Conservation (phyloP, 1,140 invertebrate species). For the Drosophila orosa region DNA sequence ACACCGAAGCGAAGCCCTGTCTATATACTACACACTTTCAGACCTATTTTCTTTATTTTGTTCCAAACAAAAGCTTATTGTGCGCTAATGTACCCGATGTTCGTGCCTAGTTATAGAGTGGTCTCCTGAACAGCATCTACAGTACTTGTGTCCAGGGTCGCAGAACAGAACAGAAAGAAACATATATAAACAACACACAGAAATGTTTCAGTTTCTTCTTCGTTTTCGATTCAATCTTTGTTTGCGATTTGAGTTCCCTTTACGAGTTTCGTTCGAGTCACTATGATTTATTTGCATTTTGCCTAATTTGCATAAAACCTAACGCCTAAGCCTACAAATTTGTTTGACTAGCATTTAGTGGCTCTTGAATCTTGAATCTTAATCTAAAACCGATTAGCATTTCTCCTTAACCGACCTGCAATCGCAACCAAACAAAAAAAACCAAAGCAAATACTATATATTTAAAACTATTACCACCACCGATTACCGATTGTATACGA, state of each 20-base stretch:
- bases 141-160: constrained; percentile 25
- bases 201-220: constrained; percentile 10
- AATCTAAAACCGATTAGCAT: constrained; percentile 66
- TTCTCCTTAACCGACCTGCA: constrained; percentile 56
- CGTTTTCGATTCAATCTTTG: constrained; percentile 11
- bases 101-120: constrained; percentile 33
- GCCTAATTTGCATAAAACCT: constrained; percentile 70
- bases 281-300: constrained; percentile 68
- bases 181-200: constrained; percentile 28
- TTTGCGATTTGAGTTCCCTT: constrained; percentile 35
- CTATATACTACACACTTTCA: constrained; percentile 33
- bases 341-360: constrained; percentile 79
- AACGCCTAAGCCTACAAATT: constrained; percentile 72
- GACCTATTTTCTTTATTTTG: constrained; percentile 11
- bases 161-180: constrained; percentile 24
- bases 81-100: constrained; percentile 37
- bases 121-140: constrained; percentile 4
- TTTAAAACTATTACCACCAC: constrained; percentile 35
- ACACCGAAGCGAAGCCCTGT: constrained; percentile 45
- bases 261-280: constrained; percentile 27
- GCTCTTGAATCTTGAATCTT: constrained; percentile 62
- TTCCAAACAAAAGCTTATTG: constrained; percentile 46
- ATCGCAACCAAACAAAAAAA: constrained; percentile 37
- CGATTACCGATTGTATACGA: constrained; percentile 63
- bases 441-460: constrained; percentile 38